Conservation (phyloP, 92 coral and sea anemone genomes). For the Epizoanthus scotinus region DNA sequence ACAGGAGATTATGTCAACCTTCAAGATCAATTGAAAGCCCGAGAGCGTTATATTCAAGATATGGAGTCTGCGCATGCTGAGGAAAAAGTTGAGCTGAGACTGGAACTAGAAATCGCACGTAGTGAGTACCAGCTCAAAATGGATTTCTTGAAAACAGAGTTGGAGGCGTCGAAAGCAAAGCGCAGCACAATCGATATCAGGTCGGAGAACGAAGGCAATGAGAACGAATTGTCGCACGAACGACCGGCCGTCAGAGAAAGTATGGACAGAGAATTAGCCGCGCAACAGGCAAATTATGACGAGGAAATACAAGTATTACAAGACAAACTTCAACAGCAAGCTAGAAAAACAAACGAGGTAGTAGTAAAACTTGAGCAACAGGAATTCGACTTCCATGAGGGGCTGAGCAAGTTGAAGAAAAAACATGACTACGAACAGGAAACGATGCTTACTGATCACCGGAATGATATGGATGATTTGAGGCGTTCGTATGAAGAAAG, state of each 20-base stretch:
- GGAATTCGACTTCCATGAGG: slow-evolving; percentile 75
- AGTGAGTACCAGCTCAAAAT: slow-evolving; percentile 86
- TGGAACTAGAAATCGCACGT: slow-evolving; percentile 82
- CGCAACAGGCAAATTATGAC: slow-evolving; percentile 62
- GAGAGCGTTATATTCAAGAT: slow-evolving; percentile 69
- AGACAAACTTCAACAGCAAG: slow-evolving; percentile 63
- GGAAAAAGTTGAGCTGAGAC: slow-evolving; percentile 65
- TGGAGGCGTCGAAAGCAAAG: slow-evolving; percentile 65
- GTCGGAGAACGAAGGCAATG: slow-evolving; percentile 56
- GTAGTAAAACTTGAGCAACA: slow-evolving; percentile 76
- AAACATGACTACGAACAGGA: slow-evolving; percentile 54
- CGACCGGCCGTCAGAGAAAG: slow-evolving; percentile 54
- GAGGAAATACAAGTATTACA: slow-evolving; percentile 60
- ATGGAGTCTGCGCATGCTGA: slow-evolving; percentile 69
- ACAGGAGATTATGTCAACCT: slow-evolving; percentile 71
- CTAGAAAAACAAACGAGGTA: slow-evolving; percentile 52
- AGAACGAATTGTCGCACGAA: slow-evolving; percentile 46
- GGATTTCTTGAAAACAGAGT: slow-evolving; percentile 71
- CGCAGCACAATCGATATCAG: slow-evolving; percentile 49
- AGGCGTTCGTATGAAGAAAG: slow-evolving; percentile 31
- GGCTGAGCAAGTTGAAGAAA: slow-evolving; percentile 62
- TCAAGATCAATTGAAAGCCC: slow-evolving; percentile 70
- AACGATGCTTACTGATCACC: slow-evolving; percentile 42
- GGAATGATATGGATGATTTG: slow-evolving; percentile 47
- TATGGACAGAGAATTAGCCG: slow-evolving; percentile 50